Evolutionary conservation across 53 echinoderm and acorn worm species (phyloP), one percentile per base, ranked within the genome.

Genomic region (Temnopleurus reevesii): DNA sequence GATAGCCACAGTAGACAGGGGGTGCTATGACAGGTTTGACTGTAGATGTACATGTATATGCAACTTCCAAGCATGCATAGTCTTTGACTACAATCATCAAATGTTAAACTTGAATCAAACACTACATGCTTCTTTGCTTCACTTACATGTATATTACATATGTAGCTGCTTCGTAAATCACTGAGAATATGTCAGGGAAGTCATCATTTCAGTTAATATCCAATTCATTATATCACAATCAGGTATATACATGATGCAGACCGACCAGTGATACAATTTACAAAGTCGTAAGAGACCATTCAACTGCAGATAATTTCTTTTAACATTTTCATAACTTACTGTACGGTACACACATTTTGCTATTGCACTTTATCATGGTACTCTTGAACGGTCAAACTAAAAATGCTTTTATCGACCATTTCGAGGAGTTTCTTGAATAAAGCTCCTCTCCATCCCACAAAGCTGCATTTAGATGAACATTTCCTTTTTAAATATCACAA

Each of bases 181-280:
- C 33, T 71, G 36, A 21, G n/a, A 71, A 33, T 4, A 34, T 6
- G 13, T 63, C 41, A 41, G 36, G 71, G 19, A 38, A 17, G 21
- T 41, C 79, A 79, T 49, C 45, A 79, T 79, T 79, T 79, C 79
- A 79, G 79, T 79, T 49, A 21, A n/a, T 79, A 71, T 36, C 49
- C 25, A 46, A 79, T 9, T 35, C 45, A 43, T 77, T n/a, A 10
- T 77, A 21, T 23, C 4, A 29, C 3, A 31, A 59, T 29, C 30
- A 0, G 77, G 46, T 12, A 12, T n/a, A 25, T 49, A 46, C 46
- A 51, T 29, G 28, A 12, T 47, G 27, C 49, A 47, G 49, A 79
- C 15, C 5, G 15, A 25, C n/a, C 12, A 28, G 29, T 51, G 15
- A 51, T 51, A n/a, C 71, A 19, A 71, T 25, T 79, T 47, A 49